Base-by-base conservation (phyloP, 2,888 invertebrate species). In the Agonopterix subpropinquella region DNA sequence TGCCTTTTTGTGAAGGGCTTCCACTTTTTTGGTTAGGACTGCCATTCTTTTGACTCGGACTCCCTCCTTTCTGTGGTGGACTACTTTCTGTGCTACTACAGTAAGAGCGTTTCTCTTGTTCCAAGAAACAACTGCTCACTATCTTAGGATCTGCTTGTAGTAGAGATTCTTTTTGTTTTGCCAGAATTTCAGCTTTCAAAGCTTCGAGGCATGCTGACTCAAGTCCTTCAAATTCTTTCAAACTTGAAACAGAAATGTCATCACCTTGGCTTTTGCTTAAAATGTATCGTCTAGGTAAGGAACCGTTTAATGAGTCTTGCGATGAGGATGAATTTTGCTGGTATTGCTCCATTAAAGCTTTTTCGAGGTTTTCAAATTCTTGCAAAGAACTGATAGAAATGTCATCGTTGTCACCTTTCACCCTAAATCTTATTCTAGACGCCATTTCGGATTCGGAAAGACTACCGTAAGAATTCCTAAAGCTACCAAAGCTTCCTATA, bases 341-440 rank as follows among this genome's bases (percentile, higher is more conserved):
- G 62, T 92, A 92, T 72, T 94, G 94, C 72, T 96, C 96, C 70
- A 95, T 89, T 66, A 98, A 92, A 1, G 96, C 95, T 61, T 92
- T 92, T 79, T 98, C 98, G 10, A 98, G 84, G 55, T 94, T 94
- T 85, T 98, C 98, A 86, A 98, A 98, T 74, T 98, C 98, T 79
- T 97, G 96, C 52, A 98, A 89, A 5, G 98, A 98, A 57, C 94
- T 96, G 77, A 98, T 93, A 0, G 98, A 98, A 42, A 96, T 91
- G 71, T 97, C 96, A 71, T 98, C 98, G 69, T 95, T 95, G 61
- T 98, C 97, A n/a, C 94, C 92, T 59, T 93, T 92, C 3, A 93
- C 92, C 65, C 96, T 94, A 76, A 94, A 95, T 67, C 94, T 93
- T 66, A 94, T 92, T n/a, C 95, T 92, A 47, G 95, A 93, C 51